These are phyloP conservation scores for Lathronympha strigana DNA, from an alignment of 2,888 invertebrate species.

Conservation along the genomic window DNA sequence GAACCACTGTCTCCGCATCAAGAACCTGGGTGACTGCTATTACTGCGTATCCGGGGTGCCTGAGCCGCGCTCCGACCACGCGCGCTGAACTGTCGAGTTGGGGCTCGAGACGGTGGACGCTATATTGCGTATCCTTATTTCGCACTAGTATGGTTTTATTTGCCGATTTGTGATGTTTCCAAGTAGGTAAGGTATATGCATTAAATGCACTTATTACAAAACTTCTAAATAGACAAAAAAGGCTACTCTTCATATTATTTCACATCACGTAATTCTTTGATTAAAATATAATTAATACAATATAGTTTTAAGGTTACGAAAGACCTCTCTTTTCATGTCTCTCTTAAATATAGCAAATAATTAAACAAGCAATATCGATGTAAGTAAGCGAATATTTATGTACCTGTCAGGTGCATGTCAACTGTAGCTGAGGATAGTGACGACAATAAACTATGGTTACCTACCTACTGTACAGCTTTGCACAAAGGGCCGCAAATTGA, in stretches of 20 bases:
- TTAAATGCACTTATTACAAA: too few species aligned
- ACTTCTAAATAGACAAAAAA: too few species aligned
- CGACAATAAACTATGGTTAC: background rate
- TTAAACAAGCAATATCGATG: conserved; percentile 14
- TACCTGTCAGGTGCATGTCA: conserved; percentile 21
- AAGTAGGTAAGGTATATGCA: too few species aligned
- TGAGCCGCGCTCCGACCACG: too few species aligned
- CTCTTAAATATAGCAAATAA: background rate
- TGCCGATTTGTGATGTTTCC: too few species aligned
- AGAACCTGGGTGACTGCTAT: conserved; percentile 94
- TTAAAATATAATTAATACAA: background rate
- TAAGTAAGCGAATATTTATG: conserved; percentile 22
- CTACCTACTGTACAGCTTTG: background rate
- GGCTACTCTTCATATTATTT: too few species aligned
- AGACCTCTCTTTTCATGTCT: too few species aligned
- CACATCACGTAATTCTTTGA: too few species aligned
- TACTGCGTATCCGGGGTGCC: conserved; percentile 96
- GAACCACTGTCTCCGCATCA: conserved; percentile 92
- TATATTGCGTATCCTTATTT: background rate
- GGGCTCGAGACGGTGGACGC: conserved; percentile 79
- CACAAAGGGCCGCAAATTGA: background rate
- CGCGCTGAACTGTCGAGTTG: conserved; percentile 95
- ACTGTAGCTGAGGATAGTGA: conserved; percentile 13
- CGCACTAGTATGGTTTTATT: background rate
- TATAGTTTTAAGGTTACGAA: too few species aligned